Evolutionary conservation across 2,888 invertebrate genomes (phyloP).

Genomic region (Pelosia muscerda): DNA sequence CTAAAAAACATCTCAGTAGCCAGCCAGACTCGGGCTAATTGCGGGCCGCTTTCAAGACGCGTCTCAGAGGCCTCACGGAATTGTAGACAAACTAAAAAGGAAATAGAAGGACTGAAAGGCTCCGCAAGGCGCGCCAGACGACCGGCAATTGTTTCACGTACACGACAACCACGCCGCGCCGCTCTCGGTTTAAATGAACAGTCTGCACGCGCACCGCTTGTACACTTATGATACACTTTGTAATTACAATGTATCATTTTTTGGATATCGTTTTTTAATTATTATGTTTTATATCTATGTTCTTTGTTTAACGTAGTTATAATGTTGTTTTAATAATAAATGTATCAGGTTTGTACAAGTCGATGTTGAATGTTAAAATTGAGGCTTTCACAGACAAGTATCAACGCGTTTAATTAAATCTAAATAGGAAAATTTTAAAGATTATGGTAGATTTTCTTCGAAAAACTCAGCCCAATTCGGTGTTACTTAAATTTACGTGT

Average conservation of each 20-base stretch:
- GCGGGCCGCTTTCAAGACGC: conserved; percentile 71
- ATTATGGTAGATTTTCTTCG: background rate
- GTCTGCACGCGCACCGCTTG: conserved; percentile 32
- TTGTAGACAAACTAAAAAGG: conserved; percentile 68
- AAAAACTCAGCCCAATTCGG: too few species aligned
- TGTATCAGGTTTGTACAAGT: background rate
- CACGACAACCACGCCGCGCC: conserved; percentile 40
- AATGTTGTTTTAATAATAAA: background rate
- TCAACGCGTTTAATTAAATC: background rate
- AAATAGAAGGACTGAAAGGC: conserved; percentile 67
- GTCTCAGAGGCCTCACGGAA: conserved; percentile 59
- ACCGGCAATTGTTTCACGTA: conserved; percentile 63
- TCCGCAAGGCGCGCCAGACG: conserved; percentile 57
- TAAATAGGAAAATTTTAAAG: too few species aligned
- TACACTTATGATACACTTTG: background rate
- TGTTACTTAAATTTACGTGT: too few species aligned
- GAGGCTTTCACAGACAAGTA: background rate
- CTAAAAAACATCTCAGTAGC: conserved; percentile 42
- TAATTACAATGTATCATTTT: conserved; percentile 11
- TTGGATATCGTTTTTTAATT: background rate
- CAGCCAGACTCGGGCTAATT: conserved; percentile 69
- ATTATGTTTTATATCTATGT: background rate
- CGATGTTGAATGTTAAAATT: background rate
- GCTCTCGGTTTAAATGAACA: conserved; percentile 57
- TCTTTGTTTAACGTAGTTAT: background rate